Evolutionary conservation across 2,113 vertebrate species (phyloP).

Genomic region (Corvus hawaiiensis): DNA sequence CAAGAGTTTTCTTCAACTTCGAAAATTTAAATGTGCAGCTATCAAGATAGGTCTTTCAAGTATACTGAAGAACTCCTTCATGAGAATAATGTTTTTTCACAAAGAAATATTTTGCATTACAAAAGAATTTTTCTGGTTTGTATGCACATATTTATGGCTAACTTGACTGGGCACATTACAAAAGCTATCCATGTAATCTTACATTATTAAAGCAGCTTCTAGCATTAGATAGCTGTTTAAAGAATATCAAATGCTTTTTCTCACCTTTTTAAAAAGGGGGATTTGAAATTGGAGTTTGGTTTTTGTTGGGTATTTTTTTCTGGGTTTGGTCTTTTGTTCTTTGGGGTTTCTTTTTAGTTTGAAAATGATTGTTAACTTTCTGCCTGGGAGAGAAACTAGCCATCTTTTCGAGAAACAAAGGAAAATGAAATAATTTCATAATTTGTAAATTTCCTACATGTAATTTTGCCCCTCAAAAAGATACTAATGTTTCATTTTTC

Average conservation of each 20-base stretch:
- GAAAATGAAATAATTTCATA: not conserved
- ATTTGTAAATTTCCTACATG: not conserved
- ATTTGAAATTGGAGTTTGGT: not conserved
- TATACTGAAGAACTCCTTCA: not conserved
- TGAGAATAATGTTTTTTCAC: not conserved
- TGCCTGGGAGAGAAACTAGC: not conserved
- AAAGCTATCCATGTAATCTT: slow-evolving; percentile 28
- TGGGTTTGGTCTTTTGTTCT: not conserved
- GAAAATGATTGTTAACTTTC: not conserved
- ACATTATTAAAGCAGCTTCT: slow-evolving; percentile 29
- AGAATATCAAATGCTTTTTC: not conserved
- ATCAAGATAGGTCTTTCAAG: not conserved
- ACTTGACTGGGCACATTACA: not conserved
- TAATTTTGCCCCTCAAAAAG: not conserved
- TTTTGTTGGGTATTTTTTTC: not conserved
- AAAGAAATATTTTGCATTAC: slow-evolving; percentile 41
- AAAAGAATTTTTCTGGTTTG: slow-evolving; percentile 35
- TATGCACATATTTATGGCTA: slow-evolving; percentile 51
- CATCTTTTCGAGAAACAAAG: not conserved
- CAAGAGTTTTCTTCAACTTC: not conserved
- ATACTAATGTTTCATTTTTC: not conserved
- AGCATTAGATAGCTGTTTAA: not conserved
- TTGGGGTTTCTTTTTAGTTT: not conserved
- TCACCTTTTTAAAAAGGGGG: not conserved
- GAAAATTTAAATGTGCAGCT: not conserved